Evolutionary conservation across 2,888 invertebrate species (phyloP).

Genomic region (Cephus pulcher): DNA sequence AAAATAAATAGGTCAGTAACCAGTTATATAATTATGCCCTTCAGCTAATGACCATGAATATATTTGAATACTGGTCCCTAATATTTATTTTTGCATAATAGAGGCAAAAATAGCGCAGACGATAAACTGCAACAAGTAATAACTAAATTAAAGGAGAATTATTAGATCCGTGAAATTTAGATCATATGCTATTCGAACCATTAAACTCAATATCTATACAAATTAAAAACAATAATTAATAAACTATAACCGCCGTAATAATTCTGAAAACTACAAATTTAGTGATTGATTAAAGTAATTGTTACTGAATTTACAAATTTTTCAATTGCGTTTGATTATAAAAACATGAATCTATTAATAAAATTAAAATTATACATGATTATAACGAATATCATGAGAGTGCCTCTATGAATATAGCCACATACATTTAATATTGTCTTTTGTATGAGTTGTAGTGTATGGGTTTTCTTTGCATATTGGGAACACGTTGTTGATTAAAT

Average conservation of each 20-base stretch:
- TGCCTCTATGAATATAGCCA: neutral
- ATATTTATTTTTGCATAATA: neutral
- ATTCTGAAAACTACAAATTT: neutral
- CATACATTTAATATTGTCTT: neutral
- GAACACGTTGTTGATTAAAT: conserved; percentile 18
- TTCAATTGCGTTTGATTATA: neutral
- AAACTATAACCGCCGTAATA: neutral
- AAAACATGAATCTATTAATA: neutral
- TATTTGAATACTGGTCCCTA: neutral
- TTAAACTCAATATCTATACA: neutral
- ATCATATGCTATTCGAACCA: neutral
- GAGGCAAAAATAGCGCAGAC: neutral
- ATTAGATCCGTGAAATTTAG: neutral
- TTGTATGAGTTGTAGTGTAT: neutral
- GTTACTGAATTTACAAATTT: neutral
- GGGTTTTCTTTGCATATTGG: neutral
- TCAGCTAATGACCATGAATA: neutral
- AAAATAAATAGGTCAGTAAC: neutral
- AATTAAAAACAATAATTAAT: neutral
- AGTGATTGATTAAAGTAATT: neutral
- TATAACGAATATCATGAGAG: neutral
- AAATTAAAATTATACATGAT: neutral
- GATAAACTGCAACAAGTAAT: neutral
- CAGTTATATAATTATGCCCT: neutral
- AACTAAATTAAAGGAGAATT: neutral